Conservation (phyloP, 1,140 invertebrate genomes). For the Drosophila baimaii region DNA sequence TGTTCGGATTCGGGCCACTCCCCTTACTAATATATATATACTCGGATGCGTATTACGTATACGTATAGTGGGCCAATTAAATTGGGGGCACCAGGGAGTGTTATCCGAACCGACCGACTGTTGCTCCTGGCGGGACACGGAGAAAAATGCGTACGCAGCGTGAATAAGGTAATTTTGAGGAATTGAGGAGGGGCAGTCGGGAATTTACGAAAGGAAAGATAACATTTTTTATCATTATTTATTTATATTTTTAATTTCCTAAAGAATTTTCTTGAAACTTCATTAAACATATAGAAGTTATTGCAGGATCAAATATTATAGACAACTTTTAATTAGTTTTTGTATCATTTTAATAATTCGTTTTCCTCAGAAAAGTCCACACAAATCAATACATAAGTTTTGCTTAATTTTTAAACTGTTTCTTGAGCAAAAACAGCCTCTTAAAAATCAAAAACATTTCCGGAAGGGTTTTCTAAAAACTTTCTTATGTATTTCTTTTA, state of each 20-base stretch:
- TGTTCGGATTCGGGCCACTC: conserved; percentile 40
- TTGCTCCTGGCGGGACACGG: conserved; percentile 48
- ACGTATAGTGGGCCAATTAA: conserved; percentile 38
- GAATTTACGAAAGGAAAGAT: neutral
- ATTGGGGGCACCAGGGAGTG: conserved; percentile 17
- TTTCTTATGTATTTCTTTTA: too few relatives aligned
- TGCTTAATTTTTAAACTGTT: too few relatives aligned
- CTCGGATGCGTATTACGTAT: conserved; percentile 13
- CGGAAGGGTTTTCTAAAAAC: too few relatives aligned
- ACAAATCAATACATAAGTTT: too few relatives aligned
- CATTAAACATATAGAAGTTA: neutral
- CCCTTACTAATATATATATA: conserved; percentile 9
- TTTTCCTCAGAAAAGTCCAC: too few relatives aligned
- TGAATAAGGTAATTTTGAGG: neutral
- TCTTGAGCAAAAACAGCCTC: too few relatives aligned
- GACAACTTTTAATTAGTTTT: neutral
- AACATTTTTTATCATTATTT: neutral
- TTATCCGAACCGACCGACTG: conserved; percentile 49
- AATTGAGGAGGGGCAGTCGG: too few relatives aligned
- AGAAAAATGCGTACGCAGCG: conserved; percentile 2
- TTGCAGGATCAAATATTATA: neutral
- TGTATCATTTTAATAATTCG: too few relatives aligned
- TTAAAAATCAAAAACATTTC: too few relatives aligned
- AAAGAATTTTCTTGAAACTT: neutral
- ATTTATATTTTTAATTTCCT: neutral